Base-by-base conservation (phyloP, 2,113 vertebrate genomes). In the Apaloderma vittatum region DNA sequence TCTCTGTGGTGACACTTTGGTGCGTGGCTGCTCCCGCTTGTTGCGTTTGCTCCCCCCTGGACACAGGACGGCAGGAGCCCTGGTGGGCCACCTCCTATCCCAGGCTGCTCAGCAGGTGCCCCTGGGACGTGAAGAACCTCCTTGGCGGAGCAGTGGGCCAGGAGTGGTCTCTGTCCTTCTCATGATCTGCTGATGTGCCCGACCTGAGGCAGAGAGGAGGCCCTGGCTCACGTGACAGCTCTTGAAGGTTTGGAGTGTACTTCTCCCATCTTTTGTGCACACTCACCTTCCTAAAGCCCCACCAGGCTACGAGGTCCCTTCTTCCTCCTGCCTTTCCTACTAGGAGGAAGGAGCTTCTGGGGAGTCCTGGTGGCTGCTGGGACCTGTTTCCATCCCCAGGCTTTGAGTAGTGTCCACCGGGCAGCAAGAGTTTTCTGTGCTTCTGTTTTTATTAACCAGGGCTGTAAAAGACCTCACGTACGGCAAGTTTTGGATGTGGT, bases 171-270 rank as follows among this genome's bases (percentile, higher is more conserved):
- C n/a, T n/a, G n/a, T n/a, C n/a, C n/a, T n/a, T n/a, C n/a, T n/a
- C n/a, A n/a, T n/a, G n/a, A n/a, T n/a, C n/a, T n/a, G n/a, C n/a
- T n/a, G n/a, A n/a, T n/a, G n/a, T n/a, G n/a, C n/a, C n/a, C n/a
- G n/a, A n/a, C n/a, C n/a, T n/a, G n/a, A n/a, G n/a, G n/a, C n/a
- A n/a, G n/a, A n/a, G 75, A 66, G 67, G 43, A 58, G 45, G 18
- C 26, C 46, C 9, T 0, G 0, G 18, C 18, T 72, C 40, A 30
- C 6, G 1, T 15, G 37, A 5, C 1, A 1, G 8, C 23, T 55
- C 29, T 48, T 34, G 15, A 29, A 40, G 8, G 34, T 72, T n/a
- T 43, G 34, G 24, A 24, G 12, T 72, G 51, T 13, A 4, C 43
- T 49, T 48, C 40, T 55, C 19, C 13, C 29, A 23, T 34, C 32